These are phyloP conservation scores for Ennomos quercinarius DNA, from an alignment of 2,888 invertebrate species.

Conservation along the genomic window DNA sequence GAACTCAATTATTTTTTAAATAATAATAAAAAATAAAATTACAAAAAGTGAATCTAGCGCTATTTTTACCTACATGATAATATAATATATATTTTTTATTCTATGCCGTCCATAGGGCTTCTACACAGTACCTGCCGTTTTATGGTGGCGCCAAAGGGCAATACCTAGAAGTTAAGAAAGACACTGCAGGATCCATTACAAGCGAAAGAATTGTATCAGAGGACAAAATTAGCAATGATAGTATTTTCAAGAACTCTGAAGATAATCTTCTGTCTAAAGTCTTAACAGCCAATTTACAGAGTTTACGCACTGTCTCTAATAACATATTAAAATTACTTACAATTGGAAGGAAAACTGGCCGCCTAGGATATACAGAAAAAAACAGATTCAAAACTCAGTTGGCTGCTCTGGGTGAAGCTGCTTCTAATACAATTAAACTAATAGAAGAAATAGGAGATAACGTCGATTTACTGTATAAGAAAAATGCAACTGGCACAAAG, in stretches of 20 bases:
- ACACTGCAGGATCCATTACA: slow-evolving; percentile 77
- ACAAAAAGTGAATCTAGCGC: no score
- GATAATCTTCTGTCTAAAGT: slow-evolving; percentile 74
- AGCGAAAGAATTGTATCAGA: slow-evolving; percentile 80
- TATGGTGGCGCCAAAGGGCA: slow-evolving; percentile 91
- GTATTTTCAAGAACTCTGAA: slow-evolving; percentile 66
- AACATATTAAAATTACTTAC: slow-evolving; percentile 87
- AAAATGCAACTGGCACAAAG: slow-evolving; percentile 61
- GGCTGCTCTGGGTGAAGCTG: slow-evolving; percentile 82
- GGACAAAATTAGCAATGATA: slow-evolving; percentile 73
- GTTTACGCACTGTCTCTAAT: slow-evolving; percentile 84
- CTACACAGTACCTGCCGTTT: slow-evolving; percentile 84
- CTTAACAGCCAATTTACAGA: slow-evolving; percentile 84
- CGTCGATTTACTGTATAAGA: slow-evolving; percentile 71
- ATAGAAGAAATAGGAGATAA: slow-evolving; percentile 84
- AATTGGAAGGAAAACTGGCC: slow-evolving; percentile 85
- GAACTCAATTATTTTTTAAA: no score
- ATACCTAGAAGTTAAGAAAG: slow-evolving; percentile 86
- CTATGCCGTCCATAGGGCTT: slow-evolving; percentile 50
- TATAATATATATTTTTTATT: no score
- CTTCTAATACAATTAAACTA: slow-evolving; percentile 83
- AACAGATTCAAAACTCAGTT: slow-evolving; percentile 84
- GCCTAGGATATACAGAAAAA: slow-evolving; percentile 82
- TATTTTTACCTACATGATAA: no score
- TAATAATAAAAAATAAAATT: no score